Conservation (phyloP, 2,797 vertebrate species). For the Sebastes itinus region DNA sequence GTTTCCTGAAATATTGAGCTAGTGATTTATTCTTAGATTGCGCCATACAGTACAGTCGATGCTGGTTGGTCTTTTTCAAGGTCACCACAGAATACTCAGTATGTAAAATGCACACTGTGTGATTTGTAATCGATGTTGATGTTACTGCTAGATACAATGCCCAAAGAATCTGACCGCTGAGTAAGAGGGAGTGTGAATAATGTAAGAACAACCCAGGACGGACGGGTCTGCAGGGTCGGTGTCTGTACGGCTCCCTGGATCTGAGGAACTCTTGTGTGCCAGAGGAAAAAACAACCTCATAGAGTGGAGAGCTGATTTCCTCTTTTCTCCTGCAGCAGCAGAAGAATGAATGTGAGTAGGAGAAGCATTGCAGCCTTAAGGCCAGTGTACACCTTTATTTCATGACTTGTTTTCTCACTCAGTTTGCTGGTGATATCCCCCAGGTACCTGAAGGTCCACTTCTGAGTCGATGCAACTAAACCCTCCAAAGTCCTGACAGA, state of each 20-base stretch:
- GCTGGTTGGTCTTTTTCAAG: not conserved
- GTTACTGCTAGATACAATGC: not conserved
- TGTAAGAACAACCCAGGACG: conserved; percentile 11
- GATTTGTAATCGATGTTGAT: not conserved
- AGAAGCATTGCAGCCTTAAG: not conserved
- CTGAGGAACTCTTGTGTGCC: conserved; percentile 7
- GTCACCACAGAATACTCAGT: not conserved
- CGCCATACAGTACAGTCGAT: too few relatives aligned
- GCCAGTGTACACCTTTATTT: not conserved
- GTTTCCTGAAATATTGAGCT: not conserved
- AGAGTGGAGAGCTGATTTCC: conserved; percentile 1
- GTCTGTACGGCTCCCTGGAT: not conserved
- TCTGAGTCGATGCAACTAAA: conserved; percentile 6
- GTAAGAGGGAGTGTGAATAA: conserved; percentile 29
- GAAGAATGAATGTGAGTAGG: not conserved
- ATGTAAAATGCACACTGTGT: not conserved
- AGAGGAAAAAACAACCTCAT: not conserved
- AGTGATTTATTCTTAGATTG: not conserved
- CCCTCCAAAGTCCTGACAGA: conserved; percentile 1
- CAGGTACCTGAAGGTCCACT: not conserved
- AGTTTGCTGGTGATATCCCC: not conserved
- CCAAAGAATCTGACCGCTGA: conserved; percentile 1
- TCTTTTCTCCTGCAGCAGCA: not conserved
- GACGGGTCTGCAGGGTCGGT: not conserved
- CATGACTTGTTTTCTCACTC: not conserved